Conservation (phyloP, 2,797 vertebrate genomes). For the Sebastes wilsoni region DNA sequence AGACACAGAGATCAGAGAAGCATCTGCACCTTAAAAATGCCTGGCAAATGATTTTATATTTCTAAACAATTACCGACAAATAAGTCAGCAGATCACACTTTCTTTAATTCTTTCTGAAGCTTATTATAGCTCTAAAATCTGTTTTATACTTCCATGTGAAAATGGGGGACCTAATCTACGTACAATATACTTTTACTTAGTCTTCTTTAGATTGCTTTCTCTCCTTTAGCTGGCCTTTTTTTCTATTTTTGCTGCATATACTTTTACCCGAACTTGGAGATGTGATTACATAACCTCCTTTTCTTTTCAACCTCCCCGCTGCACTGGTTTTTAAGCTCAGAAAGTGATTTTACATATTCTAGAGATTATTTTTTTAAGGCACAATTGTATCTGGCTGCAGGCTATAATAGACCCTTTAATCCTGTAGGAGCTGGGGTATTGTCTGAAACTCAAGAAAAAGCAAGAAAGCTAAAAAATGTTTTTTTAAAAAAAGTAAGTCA, state of each 20-base stretch:
- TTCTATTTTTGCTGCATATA: slow-evolving; percentile 12
- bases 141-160: not conserved
- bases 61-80: not conserved
- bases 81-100: not conserved
- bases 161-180: not conserved
- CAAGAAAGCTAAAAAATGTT: not conserved
- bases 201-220: not conserved
- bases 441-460: slow-evolving; percentile 8
- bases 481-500: not conserved
- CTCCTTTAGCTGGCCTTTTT: not conserved
- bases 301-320: slow-evolving; percentile 4
- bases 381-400: slow-evolving; percentile 18
- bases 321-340: slow-evolving; percentile 1
- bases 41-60: not conserved
- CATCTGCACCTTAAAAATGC: not conserved
- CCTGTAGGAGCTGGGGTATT: not conserved
- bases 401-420: slow-evolving; percentile 45
- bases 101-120: not conserved
- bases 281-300: slow-evolving; percentile 28
- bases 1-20: not conserved
- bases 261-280: slow-evolving; percentile 26
- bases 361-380: slow-evolving; percentile 38
- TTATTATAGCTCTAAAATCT: not conserved
- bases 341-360: slow-evolving; percentile 42
- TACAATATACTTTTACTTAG: not conserved